Conservation (phyloP, 2,113 vertebrate genomes). For the Aspiorhynchus laticeps region DNA sequence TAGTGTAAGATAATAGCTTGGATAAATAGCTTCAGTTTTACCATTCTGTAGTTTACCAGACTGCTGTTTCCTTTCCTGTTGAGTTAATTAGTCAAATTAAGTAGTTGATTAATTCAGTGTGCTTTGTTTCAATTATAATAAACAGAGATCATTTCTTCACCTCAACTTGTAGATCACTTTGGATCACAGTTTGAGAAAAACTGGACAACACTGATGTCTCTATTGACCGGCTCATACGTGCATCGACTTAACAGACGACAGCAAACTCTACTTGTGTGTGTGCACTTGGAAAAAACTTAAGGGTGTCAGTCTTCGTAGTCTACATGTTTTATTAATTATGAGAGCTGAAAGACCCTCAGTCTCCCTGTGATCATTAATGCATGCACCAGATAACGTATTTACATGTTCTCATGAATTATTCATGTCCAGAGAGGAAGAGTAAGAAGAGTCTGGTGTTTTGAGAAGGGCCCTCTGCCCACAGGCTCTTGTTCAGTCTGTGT, state of each 20-base stretch:
- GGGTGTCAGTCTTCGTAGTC: slow-evolving; percentile 36
- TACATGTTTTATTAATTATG: slow-evolving; percentile 79
- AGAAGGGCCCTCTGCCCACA: slow-evolving; percentile 66
- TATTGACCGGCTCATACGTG: not conserved
- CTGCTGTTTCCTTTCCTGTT: not conserved
- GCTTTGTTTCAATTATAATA: not conserved
- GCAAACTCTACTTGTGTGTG: slow-evolving; percentile 28
- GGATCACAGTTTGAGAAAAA: not conserved
- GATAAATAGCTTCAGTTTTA: not conserved
- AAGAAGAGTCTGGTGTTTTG: slow-evolving; percentile 58
- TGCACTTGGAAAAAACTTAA: slow-evolving; percentile 53
- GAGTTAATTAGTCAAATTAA: not conserved
- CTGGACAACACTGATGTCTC: not conserved
- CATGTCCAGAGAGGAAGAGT: slow-evolving; percentile 63
- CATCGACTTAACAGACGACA: not conserved
- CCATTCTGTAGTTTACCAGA: not conserved
- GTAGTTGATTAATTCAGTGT: not conserved
- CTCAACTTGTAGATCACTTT: not conserved
- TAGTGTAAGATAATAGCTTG: not conserved
- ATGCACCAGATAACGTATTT: slow-evolving; percentile 75
- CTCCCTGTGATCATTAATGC: slow-evolving; percentile 77
- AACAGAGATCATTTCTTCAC: not conserved
- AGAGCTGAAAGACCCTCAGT: slow-evolving; percentile 65
- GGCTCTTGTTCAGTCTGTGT: slow-evolving; percentile 56
- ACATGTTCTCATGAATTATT: slow-evolving; percentile 77